These are phyloP conservation scores for Glaucidium brasilianum DNA, from an alignment of 2,113 vertebrate genomes.

Conservation along the genomic window DNA sequence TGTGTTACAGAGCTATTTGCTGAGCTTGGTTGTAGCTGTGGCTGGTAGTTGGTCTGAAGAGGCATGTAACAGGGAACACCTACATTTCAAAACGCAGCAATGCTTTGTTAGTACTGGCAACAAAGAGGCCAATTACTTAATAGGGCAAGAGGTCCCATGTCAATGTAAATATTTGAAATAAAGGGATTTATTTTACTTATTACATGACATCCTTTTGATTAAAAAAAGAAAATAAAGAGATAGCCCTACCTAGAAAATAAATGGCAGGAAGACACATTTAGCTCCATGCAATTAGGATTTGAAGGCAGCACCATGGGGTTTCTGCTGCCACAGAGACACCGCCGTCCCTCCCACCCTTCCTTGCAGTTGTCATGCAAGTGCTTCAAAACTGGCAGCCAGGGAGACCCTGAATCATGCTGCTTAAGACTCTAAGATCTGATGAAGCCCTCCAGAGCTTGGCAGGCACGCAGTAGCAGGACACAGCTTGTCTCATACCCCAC, in stretches of 20 bases:
- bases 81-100: background rate
- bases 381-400: background rate
- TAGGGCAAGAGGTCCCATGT: background rate
- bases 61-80: background rate
- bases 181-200: background rate
- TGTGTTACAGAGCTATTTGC: background rate
- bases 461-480: background rate
- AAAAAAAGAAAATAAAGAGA: background rate
- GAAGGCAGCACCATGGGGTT: background rate
- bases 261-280: background rate
- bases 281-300: background rate
- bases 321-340: background rate
- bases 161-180: background rate
- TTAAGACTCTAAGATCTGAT: background rate
- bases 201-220: background rate
- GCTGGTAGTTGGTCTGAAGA: background rate
- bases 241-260: background rate
- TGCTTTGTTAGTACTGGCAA: background rate
- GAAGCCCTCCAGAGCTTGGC: background rate
- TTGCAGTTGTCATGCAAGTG: background rate
- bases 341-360: background rate
- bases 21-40: background rate
- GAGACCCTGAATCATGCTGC: background rate
- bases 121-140: background rate
- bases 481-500: background rate